Percentiles rank a stretch among this genome's conserved stretches.
Evolutionary conservation across 2,888 invertebrate species (phyloP).

Genomic region (Pogonocherus hispidulus): DNA sequence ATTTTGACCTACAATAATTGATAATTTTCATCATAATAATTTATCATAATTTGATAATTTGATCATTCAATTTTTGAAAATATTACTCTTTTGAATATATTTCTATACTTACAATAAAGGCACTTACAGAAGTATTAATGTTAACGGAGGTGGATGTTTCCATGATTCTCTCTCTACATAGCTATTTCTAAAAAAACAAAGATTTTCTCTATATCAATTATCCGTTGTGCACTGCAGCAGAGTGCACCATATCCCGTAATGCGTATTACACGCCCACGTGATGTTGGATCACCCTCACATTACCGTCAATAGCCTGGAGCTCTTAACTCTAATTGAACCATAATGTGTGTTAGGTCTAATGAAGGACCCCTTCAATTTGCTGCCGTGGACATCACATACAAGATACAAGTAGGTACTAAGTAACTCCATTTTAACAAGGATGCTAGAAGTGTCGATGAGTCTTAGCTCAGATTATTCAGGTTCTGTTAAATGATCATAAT

Average conservation of each 20-base stretch:
- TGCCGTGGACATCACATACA: constrained; percentile 15
- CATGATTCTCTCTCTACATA: too few relatives aligned
- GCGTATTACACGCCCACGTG: constrained; percentile 6
- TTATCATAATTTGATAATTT: too few relatives aligned
- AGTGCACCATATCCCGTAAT: constrained; percentile 7
- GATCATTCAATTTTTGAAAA: too few relatives aligned
- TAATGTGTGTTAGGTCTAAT: constrained; percentile 37
- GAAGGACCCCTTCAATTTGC: constrained; percentile 37
- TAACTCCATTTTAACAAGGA: background rate
- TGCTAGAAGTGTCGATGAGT: background rate
- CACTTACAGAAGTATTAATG: too few relatives aligned
- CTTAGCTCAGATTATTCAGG: too few relatives aligned
- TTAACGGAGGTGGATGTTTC: too few relatives aligned
- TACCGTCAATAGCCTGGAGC: constrained; percentile 19
- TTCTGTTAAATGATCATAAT: too few relatives aligned
- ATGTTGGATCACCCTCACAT: constrained; percentile 1
- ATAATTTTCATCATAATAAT: too few relatives aligned
- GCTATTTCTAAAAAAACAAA: background rate
- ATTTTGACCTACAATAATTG: too few relatives aligned
- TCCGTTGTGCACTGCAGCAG: background rate
- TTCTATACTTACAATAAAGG: too few relatives aligned
- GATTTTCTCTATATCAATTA: constrained; percentile 1
- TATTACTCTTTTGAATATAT: too few relatives aligned
- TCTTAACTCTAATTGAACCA: constrained; percentile 33
- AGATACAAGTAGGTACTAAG: too few relatives aligned